phyloP scores from a whole-genome alignment of 2,888 invertebrate genomes.

The Geotrupes spiniger region DNA sequence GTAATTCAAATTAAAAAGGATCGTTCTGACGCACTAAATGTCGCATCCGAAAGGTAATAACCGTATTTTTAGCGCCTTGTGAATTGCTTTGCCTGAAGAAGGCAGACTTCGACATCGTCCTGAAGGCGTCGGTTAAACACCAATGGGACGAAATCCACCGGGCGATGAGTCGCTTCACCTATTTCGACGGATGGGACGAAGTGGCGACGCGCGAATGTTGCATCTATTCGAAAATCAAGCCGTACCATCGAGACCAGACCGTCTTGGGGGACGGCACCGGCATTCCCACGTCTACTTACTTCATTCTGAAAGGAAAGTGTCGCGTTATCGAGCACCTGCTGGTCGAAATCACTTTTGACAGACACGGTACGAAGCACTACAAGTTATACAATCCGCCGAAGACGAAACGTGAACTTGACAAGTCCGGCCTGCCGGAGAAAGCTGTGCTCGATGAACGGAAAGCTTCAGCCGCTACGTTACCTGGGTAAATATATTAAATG shows the following conservation, averaged over 20 bases:
- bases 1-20: no score
- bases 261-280: slow-evolving; percentile 56
- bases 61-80: slow-evolving; percentile 56
- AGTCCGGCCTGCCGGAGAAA: neutral
- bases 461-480: slow-evolving; percentile 10
- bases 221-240: slow-evolving; percentile 61
- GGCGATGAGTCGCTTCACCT: slow-evolving; percentile 61
- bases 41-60: no score
- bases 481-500: neutral
- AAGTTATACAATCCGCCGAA: slow-evolving; percentile 50
- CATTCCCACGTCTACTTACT: slow-evolving; percentile 49
- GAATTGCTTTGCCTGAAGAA: slow-evolving; percentile 63
- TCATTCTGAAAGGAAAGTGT: slow-evolving; percentile 58
- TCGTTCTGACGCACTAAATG: no score
- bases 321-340: slow-evolving; percentile 59
- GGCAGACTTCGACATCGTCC: slow-evolving; percentile 58
- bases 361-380: slow-evolving; percentile 49
- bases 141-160: slow-evolving; percentile 62
- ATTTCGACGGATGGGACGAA: slow-evolving; percentile 62
- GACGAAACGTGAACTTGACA: neutral
- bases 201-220: slow-evolving; percentile 63
- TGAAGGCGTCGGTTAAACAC: slow-evolving; percentile 57
- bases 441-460: slow-evolving; percentile 13
- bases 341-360: slow-evolving; percentile 45
- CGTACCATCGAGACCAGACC: slow-evolving; percentile 56